Evolutionary conservation across 2,797 vertebrate genomes (phyloP).

Genomic region (Lycodopsis pacificus): DNA sequence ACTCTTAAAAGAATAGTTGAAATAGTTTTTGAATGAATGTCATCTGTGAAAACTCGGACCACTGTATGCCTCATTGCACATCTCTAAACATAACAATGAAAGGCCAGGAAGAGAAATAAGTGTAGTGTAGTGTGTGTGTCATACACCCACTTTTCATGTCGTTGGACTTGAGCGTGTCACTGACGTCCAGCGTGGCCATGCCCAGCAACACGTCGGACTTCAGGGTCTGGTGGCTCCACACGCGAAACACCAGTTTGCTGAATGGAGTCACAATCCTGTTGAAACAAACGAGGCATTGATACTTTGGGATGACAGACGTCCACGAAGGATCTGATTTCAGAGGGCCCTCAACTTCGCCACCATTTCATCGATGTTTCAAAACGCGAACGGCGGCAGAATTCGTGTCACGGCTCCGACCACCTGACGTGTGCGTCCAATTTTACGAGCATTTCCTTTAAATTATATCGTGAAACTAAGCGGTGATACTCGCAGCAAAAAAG

Average conservation of each 20-base stretch:
- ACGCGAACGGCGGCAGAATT: too few species aligned
- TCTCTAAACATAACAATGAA: neutral
- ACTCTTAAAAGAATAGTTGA: neutral
- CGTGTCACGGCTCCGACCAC: neutral
- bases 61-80: neutral
- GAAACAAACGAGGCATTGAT: conserved; percentile 21
- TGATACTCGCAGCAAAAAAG: neutral
- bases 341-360: neutral
- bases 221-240: conserved; percentile 98
- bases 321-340: neutral
- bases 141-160: conserved; percentile 94
- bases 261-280: conserved; percentile 95
- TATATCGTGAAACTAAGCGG: neutral
- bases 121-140: neutral
- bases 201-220: conserved; percentile 96
- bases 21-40: neutral
- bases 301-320: neutral
- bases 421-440: neutral
- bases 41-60: neutral
- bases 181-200: conserved; percentile 91
- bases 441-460: neutral
- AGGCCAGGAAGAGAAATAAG: neutral
- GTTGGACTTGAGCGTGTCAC: conserved; percentile 94
- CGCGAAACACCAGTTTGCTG: conserved; percentile 94
- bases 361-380: neutral